A percentile compares a stretch with the other conserved stretches of the same genome.
Conservation (phyloP, 1,140 invertebrate species). For the Diorhabda elongata region DNA sequence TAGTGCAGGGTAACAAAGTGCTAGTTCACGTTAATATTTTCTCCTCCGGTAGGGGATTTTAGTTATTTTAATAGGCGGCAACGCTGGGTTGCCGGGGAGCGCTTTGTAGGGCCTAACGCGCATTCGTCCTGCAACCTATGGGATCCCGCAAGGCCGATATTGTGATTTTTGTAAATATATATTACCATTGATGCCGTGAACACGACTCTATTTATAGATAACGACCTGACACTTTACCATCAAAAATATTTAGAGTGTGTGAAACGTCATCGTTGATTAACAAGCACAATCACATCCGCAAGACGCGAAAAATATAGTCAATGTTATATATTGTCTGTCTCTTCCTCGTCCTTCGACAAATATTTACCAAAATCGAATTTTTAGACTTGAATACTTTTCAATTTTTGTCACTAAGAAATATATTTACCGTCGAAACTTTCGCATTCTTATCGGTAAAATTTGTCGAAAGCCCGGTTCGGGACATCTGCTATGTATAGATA, state of each 20-base stretch:
- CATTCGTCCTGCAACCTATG: constrained; percentile 8
- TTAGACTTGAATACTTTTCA: too few species aligned
- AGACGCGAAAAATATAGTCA: constrained; percentile 20
- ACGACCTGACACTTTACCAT: constrained; percentile 45
- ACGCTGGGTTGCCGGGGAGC: constrained; percentile 16
- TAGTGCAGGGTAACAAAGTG: constrained; percentile 22
- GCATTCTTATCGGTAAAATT: too few species aligned
- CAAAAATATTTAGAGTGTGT: constrained; percentile 22
- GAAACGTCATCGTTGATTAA: constrained; percentile 26
- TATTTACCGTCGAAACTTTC: too few species aligned
- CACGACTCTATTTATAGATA: constrained; percentile 35
- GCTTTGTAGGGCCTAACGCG: constrained; percentile 33
- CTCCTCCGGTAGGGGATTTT: neutral
- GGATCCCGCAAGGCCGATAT: constrained; percentile 17
- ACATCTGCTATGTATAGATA: constrained; percentile 8
- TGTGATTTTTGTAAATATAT: constrained; percentile 44
- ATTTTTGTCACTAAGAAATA: too few species aligned
- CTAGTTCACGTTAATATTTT: constrained; percentile 5
- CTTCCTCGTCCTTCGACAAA: neutral
- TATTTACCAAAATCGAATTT: too few species aligned
- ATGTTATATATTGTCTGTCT: constrained; percentile 18
- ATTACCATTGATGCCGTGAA: constrained; percentile 24
- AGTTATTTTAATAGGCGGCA: constrained; percentile 1
- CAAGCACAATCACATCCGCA: constrained; percentile 38
- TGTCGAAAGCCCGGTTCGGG: too few species aligned